Base-by-base conservation (phyloP, 1,140 invertebrate genomes). In the Copidosoma floridanum region DNA sequence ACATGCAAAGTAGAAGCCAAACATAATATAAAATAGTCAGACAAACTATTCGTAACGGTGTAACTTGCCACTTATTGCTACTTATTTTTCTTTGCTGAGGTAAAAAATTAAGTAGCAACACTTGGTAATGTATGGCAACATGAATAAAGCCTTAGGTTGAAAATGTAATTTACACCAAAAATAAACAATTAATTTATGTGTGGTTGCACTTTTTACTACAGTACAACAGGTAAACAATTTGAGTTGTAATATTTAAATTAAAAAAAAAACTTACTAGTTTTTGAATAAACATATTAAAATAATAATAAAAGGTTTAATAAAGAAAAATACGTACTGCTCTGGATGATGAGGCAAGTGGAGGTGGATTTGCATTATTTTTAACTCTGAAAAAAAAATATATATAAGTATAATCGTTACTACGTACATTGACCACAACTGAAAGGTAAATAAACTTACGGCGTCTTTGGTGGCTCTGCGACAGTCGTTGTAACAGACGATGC, bases 271-370 rank as follows among this genome's bases (percentile, higher is more conserved):
- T 4, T 23, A 47, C 11, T 8, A 47, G 26, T 12, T 14, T 2
- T 41, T 41, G 6, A 35, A 41, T 38, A 16, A 3, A 29, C 21
- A 41, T 38, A 18, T 20, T 8, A 41, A 41, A 26, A 52, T 37
- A 35, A 27, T 32, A 18, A 18, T 21, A 10, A 44, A 14, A 35
- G 10, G 26, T 21, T 23, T 40, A 57, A 18, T 24, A 7, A 6
- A n/a, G 37, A 24, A 47, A 44, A 16, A 54, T 29, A 61, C 43
- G 2, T 61, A 54, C 52, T n/a, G n/a, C 41, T 54, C n/a, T 16
- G 10, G 4, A 18, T 44, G 2, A n/a, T 29, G 52, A 2, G n/a
- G 7, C n/a, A 21, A 12, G 1, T 11, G 14, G 14, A n/a, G 46
- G 8, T 46, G 38, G 3, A 52, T 21, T 44, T 11, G 16, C 26